phyloP scores from a whole-genome alignment of 2,888 invertebrate species.

The Daptonema setosum region DNA sequence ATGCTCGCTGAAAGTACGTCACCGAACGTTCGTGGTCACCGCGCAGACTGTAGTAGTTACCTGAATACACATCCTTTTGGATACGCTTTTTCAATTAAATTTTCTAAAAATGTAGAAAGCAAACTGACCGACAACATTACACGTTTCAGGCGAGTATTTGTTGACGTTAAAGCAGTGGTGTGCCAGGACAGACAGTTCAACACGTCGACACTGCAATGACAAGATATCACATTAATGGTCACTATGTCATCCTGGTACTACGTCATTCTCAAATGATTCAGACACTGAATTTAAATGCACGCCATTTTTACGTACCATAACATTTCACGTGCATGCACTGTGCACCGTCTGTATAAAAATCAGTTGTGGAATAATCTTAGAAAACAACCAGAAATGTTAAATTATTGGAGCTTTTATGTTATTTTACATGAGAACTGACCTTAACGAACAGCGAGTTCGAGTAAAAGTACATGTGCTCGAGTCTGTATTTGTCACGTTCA shows the following conservation, averaged over 20 bases:
- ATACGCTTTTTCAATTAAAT: background rate
- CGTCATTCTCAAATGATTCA: too few species aligned
- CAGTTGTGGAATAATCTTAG: too few species aligned
- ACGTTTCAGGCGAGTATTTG: conserved; percentile 87
- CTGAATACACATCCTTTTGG: conserved; percentile 34
- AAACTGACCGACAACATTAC: conserved; percentile 69
- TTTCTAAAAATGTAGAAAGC: conserved; percentile 1
- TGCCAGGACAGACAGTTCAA: conserved; percentile 72
- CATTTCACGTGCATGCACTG: conserved; percentile 57
- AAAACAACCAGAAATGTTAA: too few species aligned
- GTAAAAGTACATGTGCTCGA: conserved; percentile 87
- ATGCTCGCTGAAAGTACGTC: conserved; percentile 75
- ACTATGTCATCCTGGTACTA: too few species aligned
- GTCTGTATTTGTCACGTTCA: conserved; percentile 64
- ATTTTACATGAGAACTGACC: too few species aligned
- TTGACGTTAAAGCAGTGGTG: conserved; percentile 79
- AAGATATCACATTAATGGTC: too few species aligned
- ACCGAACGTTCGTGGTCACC: conserved; percentile 94
- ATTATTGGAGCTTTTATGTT: too few species aligned
- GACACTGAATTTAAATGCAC: too few species aligned
- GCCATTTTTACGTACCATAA: too few species aligned
- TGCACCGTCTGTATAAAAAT: too few species aligned
- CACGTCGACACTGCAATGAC: too few species aligned
- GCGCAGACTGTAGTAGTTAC: conserved; percentile 84
- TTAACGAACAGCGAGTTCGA: conserved; percentile 80